Evolutionary conservation across 2,797 vertebrate genomes (phyloP).

Genomic region (Sphenopsis melanotis): DNA sequence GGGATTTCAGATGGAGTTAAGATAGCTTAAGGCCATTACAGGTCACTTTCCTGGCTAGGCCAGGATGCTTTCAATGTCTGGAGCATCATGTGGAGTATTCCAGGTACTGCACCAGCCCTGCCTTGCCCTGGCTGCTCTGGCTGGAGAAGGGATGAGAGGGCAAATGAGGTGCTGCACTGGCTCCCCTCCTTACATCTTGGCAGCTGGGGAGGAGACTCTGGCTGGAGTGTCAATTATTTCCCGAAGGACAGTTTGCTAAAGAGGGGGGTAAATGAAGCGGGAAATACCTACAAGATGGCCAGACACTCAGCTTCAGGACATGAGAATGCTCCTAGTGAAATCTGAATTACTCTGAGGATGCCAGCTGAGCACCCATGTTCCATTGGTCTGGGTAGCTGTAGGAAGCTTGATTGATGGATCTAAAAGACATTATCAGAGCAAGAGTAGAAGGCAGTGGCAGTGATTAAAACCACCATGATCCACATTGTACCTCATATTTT

Average conservation of each 20-base stretch:
- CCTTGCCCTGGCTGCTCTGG: neutral
- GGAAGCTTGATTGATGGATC: neutral
- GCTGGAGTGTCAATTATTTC: neutral
- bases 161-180: neutral
- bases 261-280: neutral
- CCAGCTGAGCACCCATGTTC: neutral
- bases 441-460: neutral
- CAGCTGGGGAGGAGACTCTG: neutral
- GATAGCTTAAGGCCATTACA: neutral
- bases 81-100: neutral
- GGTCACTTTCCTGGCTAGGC: neutral
- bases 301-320: neutral
- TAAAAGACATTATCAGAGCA: neutral
- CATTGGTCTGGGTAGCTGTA: neutral
- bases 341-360: neutral
- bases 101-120: neutral
- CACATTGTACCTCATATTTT: neutral
- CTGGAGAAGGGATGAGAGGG: neutral
- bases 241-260: neutral
- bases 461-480: neutral
- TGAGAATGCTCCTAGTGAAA: neutral
- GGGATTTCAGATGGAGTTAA: conserved; percentile 1
- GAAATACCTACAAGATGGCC: neutral
- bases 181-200: neutral
- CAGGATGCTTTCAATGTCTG: neutral